A percentile compares a stretch with the other conserved stretches of the same genome.
Evolutionary conservation across 2,113 vertebrate genomes (phyloP).

Genomic region (Brachyhypopomus gauderio): DNA sequence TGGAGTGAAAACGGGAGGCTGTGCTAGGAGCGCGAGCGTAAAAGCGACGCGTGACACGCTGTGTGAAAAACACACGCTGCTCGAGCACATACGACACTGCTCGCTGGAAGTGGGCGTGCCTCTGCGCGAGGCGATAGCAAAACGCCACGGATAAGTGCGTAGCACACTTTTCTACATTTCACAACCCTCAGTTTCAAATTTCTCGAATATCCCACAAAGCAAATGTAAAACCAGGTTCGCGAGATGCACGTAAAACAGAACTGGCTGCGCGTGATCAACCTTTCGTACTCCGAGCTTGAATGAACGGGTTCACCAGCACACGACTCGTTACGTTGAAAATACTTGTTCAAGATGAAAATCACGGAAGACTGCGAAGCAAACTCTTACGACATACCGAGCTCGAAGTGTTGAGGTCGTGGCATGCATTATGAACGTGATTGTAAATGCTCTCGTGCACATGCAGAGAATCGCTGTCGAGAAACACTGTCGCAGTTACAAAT

Average conservation of each 20-base stretch:
- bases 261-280: neutral
- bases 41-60: neutral
- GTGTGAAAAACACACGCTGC: slow-evolving; percentile 36
- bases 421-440: too few relatives aligned
- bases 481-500: slow-evolving; percentile 67
- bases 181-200: slow-evolving; percentile 30
- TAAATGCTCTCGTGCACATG: too few relatives aligned
- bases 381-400: neutral
- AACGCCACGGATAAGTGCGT: slow-evolving; percentile 76
- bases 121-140: slow-evolving; percentile 57
- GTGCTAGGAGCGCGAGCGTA: neutral
- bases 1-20: neutral
- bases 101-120: slow-evolving; percentile 77
- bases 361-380: neutral
- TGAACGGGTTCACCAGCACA: neutral
- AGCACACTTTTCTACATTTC: slow-evolving; percentile 69
- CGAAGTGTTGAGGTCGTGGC: too few relatives aligned
- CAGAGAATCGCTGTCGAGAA: too few relatives aligned
- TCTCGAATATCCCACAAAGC: too few relatives aligned
- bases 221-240: neutral
- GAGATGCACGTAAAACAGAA: neutral
- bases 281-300: neutral
- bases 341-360: slow-evolving; percentile 12
- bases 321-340: slow-evolving; percentile 11
- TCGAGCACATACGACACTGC: slow-evolving; percentile 32